Base-by-base conservation (phyloP, 30 jellyfish, hydroid and myxozoan species). In the Chrysaora quinquecirrha region DNA sequence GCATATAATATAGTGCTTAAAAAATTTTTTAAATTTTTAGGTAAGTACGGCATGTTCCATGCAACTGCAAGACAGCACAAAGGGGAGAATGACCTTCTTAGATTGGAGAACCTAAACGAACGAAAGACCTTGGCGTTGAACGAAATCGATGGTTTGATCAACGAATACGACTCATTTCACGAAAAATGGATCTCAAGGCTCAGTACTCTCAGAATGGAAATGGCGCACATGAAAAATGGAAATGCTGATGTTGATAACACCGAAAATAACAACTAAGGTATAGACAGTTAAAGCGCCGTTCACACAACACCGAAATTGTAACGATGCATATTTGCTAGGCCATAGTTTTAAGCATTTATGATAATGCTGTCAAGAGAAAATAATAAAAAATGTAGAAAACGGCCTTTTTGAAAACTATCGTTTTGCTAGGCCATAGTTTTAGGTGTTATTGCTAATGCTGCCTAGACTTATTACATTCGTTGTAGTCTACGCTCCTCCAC, bases 131-230 rank as follows among this genome's bases (percentile, higher is more conserved):
- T 38, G 35, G 43, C 71, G 6, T 1, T 74, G 27, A 43, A 83
- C 28, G 88, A 71, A 20, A 14, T 90, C 12, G 97, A 90, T 47
- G 0, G 54, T 12, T 73, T 90, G 24, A 78, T 90, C 1, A 78
- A 61, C 22, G 97, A 90, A 69, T 90, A 90, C 68, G 94, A 90
- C 27, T 48, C 78, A 1, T 90, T 83, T 52, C 97, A 90, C 56
- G 81, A 73, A 24, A 79, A 71, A 35, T 90, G 97, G 97, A 80
- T 90, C 47, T 9, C 79, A 4, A 84, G 65, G 38, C 23, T 84
- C 16, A 88, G 73, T n/a, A 25, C 47, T 4, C 35, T 84, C 20
- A 74, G 80, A 71, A 72, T 48, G 1, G 86, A 72, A 19, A 23
- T 32, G 54, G 32, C 16, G 1, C 78, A 43, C 34, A 30, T 75